phyloP scores from a whole-genome alignment of 2,888 invertebrate species.

The Troides helena region DNA sequence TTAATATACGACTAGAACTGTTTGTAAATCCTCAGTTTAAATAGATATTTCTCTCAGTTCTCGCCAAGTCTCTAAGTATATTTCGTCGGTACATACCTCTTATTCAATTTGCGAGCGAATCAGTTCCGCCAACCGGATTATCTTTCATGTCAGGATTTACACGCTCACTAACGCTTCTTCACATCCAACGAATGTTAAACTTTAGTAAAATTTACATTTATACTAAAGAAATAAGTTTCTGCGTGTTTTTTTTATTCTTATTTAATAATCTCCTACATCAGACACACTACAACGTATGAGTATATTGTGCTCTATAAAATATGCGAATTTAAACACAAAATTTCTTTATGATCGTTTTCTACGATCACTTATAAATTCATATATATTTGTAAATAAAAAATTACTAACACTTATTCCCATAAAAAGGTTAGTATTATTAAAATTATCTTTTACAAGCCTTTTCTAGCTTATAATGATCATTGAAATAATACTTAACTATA shows the following conservation, averaged over 20 bases:
- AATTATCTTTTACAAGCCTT: too few relatives aligned
- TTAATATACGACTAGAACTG: constrained; percentile 39
- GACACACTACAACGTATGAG: too few relatives aligned
- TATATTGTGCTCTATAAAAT: too few relatives aligned
- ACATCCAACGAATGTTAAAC: constrained; percentile 24
- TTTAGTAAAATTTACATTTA: constrained; percentile 13
- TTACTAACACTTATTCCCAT: too few relatives aligned
- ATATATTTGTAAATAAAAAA: too few relatives aligned
- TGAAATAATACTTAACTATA: too few relatives aligned
- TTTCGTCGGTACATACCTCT: constrained; percentile 58
- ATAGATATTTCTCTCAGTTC: constrained; percentile 44
- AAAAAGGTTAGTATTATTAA: too few relatives aligned
- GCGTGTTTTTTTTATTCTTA: background rate
- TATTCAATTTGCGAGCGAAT: constrained; percentile 78
- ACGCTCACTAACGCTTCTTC: constrained; percentile 51
- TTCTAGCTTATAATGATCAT: too few relatives aligned
- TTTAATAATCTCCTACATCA: background rate
- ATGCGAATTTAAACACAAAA: too few relatives aligned
- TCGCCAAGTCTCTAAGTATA: constrained; percentile 50
- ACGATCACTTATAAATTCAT: too few relatives aligned
- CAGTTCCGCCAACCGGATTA: constrained; percentile 77
- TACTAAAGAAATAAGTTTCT: background rate
- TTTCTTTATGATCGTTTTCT: too few relatives aligned
- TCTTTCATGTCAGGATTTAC: constrained; percentile 73
- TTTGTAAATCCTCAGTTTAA: constrained; percentile 50